Conservation (phyloP, 2,113 vertebrate genomes). For the Anarrhichthys ocellatus region DNA sequence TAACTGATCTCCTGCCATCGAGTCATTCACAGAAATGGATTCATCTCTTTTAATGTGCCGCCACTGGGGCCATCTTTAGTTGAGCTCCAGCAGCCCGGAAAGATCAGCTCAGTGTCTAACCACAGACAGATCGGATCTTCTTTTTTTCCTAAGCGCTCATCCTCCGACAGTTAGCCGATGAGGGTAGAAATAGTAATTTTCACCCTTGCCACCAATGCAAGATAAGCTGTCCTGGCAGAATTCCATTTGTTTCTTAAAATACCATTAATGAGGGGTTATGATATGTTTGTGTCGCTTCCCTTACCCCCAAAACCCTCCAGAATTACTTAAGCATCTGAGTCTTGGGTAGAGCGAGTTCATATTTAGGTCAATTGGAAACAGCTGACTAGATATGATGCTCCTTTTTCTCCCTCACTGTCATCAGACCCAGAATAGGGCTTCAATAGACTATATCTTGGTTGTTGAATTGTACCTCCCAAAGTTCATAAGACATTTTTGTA, state of each 20-base stretch:
- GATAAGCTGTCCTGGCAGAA: slow-evolving; percentile 53
- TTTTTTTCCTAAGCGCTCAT: slow-evolving; percentile 43
- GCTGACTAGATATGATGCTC: slow-evolving; percentile 58
- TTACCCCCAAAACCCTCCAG: slow-evolving; percentile 50
- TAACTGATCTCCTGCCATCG: neutral
- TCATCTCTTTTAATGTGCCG: neutral
- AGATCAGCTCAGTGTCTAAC: slow-evolving; percentile 55
- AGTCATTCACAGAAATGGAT: slow-evolving; percentile 15
- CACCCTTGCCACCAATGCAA: slow-evolving; percentile 47
- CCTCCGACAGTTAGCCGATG: slow-evolving; percentile 56
- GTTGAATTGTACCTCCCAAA: slow-evolving; percentile 28
- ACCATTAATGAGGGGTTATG: slow-evolving; percentile 72
- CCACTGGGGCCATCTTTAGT: slow-evolving; percentile 6
- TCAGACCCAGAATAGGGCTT: slow-evolving; percentile 13
- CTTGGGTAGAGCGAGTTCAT: slow-evolving; percentile 60
- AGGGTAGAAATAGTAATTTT: slow-evolving; percentile 60
- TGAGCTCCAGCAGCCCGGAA: slow-evolving; percentile 14
- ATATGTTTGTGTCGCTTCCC: slow-evolving; percentile 57
- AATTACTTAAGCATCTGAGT: slow-evolving; percentile 42
- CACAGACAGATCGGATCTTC: slow-evolving; percentile 45
- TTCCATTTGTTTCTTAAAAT: slow-evolving; percentile 74
- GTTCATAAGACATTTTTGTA: neutral
- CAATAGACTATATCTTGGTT: slow-evolving; percentile 16
- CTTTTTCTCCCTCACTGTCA: slow-evolving; percentile 29
- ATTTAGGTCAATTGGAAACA: slow-evolving; percentile 63